phyloP scores from a whole-genome alignment of 2,113 vertebrate genomes.

The Eupsittula cactorum region DNA sequence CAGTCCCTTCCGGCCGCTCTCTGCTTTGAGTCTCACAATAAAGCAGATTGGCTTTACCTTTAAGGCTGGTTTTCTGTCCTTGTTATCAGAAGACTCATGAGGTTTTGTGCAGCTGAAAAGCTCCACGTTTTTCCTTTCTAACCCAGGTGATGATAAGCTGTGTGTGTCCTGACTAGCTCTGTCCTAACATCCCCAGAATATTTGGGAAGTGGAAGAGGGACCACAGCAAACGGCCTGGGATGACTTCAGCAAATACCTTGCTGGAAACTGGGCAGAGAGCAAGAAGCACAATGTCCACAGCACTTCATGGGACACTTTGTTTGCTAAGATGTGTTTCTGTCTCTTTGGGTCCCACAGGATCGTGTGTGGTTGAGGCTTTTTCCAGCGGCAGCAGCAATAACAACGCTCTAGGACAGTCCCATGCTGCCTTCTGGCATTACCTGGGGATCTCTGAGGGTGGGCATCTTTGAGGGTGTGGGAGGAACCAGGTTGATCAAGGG shows the following conservation, averaged over 20 bases:
- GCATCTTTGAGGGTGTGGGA: neutral
- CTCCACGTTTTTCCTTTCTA: neutral
- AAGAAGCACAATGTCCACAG: neutral
- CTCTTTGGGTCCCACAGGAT: neutral
- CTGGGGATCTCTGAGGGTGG: accelerated
- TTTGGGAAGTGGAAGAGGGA: neutral
- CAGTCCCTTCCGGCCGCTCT: neutral
- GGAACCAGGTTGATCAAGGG: neutral
- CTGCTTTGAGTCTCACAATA: neutral
- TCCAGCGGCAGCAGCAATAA: neutral
- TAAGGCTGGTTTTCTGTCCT: neutral
- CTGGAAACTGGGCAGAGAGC: neutral
- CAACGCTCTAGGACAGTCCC: accelerated
- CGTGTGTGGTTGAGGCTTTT: accelerated
- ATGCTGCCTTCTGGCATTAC: neutral
- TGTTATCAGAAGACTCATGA: neutral
- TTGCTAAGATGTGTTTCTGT: neutral
- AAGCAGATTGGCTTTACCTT: neutral
- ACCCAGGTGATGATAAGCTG: neutral
- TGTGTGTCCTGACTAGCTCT: neutral
- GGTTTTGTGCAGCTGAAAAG: neutral
- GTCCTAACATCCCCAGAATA: neutral
- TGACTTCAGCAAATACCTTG: neutral
- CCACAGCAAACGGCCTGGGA: neutral
- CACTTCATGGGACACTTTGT: neutral